Conservation (phyloP, 2,888 invertebrate species). For the Caenorhabditis sp. region DNA sequence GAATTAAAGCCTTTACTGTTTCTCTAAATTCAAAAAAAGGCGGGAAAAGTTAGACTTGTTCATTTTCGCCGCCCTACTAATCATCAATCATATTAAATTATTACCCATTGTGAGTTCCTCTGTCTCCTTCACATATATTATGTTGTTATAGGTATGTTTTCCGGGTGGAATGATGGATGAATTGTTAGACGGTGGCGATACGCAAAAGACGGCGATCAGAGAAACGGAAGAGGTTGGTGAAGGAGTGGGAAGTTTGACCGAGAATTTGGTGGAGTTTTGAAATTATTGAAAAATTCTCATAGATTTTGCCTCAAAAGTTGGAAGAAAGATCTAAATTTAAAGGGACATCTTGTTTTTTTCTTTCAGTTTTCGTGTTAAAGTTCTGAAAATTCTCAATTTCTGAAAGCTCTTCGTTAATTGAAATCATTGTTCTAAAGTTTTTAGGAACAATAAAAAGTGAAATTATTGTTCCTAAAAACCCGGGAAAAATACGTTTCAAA, state of each 20-base stretch:
- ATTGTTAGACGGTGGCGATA: slow-evolving; percentile 25
- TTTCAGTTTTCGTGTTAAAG: too few species aligned
- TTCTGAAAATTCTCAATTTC: too few species aligned
- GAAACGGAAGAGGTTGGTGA: slow-evolving; percentile 47
- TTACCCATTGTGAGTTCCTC: background rate
- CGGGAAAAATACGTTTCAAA: too few species aligned
- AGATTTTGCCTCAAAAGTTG: too few species aligned
- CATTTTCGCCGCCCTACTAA: too few species aligned
- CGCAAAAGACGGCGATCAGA: slow-evolving; percentile 46
- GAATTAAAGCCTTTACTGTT: background rate
- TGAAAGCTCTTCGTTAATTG: too few species aligned
- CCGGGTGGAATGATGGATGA: slow-evolving; percentile 53
- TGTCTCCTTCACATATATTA: background rate
- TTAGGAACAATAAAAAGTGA: too few species aligned
- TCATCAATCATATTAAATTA: background rate
- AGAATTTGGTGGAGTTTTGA: slow-evolving; percentile 24
- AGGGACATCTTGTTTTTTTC: too few species aligned
- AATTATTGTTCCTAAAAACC: too few species aligned
- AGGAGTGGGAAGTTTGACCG: background rate
- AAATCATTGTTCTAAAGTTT: too few species aligned
- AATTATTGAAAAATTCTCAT: too few species aligned
- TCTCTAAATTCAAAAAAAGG: background rate
- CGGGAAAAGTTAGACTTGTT: background rate
- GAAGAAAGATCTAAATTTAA: too few species aligned
- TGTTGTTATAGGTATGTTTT: slow-evolving; percentile 45